phyloP scores from a whole-genome alignment of 2,888 invertebrate genomes.

The Plutella xylostella region DNA sequence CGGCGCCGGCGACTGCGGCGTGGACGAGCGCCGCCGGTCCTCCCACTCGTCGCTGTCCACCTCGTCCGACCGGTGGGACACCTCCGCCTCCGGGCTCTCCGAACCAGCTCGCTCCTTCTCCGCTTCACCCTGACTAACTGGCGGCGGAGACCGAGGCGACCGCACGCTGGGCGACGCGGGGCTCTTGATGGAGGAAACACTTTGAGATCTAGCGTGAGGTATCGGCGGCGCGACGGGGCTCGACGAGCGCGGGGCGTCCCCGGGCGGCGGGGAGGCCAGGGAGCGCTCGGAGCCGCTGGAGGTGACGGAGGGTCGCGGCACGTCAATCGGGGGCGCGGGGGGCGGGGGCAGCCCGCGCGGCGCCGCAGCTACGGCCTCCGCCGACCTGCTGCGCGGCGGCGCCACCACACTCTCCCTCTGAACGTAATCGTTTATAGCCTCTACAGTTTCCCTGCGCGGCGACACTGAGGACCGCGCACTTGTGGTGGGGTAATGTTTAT shows the following conservation, averaged over 20 bases:
- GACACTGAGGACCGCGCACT: conserved; percentile 33
- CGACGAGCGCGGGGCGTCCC: not conserved
- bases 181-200: conserved; percentile 9
- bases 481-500: conserved; percentile 8
- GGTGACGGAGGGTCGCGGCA: conserved; percentile 6
- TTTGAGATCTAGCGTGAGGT: conserved; percentile 5
- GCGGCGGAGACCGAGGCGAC: conserved; percentile 36
- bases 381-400: conserved; percentile 25
- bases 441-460: conserved; percentile 31
- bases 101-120: conserved; percentile 1
- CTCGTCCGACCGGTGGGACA: too few relatives aligned
- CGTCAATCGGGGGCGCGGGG: conserved; percentile 11
- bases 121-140: conserved; percentile 20
- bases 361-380: conserved; percentile 35
- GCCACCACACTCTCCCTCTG: conserved; percentile 19
- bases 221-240: not conserved
- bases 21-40: too few relatives aligned
- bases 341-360: conserved; percentile 20
- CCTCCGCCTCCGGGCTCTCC: too few relatives aligned
- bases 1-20: too few relatives aligned
- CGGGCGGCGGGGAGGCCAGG: not conserved
- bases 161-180: conserved; percentile 22
- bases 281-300: conserved; percentile 10
- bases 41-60: too few relatives aligned
- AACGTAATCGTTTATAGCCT: conserved; percentile 19